Base-by-base conservation (phyloP, 2,113 vertebrate genomes). In the rabbit (Oryctolagus cuniculus) region DNA sequence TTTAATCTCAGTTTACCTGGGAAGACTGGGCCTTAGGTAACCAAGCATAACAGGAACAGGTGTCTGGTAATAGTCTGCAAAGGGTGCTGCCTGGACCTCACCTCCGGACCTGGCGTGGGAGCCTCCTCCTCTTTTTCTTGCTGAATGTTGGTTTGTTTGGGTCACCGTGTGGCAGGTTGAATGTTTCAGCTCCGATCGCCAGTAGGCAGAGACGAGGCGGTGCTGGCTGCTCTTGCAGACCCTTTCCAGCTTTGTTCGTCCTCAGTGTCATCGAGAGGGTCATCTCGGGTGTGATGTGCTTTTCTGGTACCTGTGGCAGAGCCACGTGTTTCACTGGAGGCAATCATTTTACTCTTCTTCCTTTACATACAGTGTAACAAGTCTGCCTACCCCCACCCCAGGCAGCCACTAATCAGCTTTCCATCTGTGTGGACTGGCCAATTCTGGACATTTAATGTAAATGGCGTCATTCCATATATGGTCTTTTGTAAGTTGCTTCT, bases 401-500 rank as follows among this genome's bases (percentile, higher is more conserved):
- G 86, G 36, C 70, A 93, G 24, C 64, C 11, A 9, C 58, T 31
- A n/a, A n/a, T 67, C 44, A 61, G 64, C 25, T 73, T 90, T 94
- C 44, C 89, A 27, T 69, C 6, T 73, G 1, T 51, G 9, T 66
- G 73, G 21, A 82, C 61, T 27, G 24, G 7, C 73, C 66, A 92
- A 0, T 61, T 86, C 63, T 24, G 49, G 27, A 64, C 12, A 31
- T 72, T 95, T 74, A 64, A 53, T 91, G 51, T 78, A 66, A 85
- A 15, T 44, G 31, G 70, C 44, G 29, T 70, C 21, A 17, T 61
- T 29, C 3, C 79, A 27, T 64, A 49, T 7, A 3, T n/a, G 22
- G 17, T 79, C 53, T 93, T 78, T 49, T 36, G n/a, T 94, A 77
- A 22, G 29, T 21, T 29, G 27, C 49, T 64, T 82, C 92, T 93